phyloP scores from a whole-genome alignment of 2,113 vertebrate species.

The Raja brachyura region DNA sequence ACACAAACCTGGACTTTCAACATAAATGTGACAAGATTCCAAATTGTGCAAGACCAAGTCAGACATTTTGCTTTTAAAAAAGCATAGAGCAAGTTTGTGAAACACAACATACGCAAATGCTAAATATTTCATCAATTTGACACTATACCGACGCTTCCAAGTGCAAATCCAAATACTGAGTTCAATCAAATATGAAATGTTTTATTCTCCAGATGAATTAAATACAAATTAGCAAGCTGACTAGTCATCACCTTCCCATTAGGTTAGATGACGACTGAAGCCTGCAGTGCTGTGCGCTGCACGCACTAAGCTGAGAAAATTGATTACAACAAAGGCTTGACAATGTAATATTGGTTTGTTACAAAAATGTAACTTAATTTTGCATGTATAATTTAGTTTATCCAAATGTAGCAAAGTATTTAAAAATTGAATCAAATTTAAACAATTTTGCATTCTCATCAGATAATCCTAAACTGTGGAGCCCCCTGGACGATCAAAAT shows the following conservation, averaged over 20 bases:
- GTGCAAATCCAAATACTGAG: neutral
- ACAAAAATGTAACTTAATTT: neutral
- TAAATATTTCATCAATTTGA: conserved; percentile 6
- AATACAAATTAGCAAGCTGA: neutral
- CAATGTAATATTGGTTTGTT: conserved; percentile 13
- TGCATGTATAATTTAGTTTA: neutral
- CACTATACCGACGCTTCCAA: conserved; percentile 19
- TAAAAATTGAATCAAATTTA: neutral
- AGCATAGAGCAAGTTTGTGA: neutral
- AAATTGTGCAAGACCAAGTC: conserved; percentile 14
- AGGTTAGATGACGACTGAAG: neutral
- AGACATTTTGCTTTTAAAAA: conserved; percentile 4
- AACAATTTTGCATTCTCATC: neutral
- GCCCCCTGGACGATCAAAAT: neutral
- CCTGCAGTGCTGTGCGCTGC: neutral
- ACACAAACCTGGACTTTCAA: neutral
- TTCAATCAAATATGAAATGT: conserved; percentile 5
- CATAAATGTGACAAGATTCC: neutral
- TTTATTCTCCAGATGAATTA: too few relatives aligned
- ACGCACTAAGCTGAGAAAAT: conserved; percentile 21
- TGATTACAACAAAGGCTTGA: neutral
- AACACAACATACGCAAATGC: neutral
- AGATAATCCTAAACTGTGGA: neutral
- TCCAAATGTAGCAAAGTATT: conserved; percentile 8
- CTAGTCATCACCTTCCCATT: neutral